phyloP scores from a whole-genome alignment of 2,888 invertebrate genomes.

The Lacanobia oleracea region DNA sequence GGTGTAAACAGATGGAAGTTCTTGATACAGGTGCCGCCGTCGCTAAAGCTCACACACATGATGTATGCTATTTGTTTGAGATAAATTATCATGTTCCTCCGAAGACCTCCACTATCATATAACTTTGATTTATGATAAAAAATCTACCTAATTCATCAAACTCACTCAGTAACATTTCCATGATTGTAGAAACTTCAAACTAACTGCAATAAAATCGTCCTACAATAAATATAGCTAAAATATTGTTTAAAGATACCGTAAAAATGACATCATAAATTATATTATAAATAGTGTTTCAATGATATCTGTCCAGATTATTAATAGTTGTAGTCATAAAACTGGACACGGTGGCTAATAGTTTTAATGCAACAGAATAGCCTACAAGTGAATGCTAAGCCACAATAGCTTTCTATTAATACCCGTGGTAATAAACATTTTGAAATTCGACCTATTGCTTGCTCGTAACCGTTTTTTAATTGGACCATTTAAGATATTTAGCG shows the following conservation, averaged over 20 bases:
- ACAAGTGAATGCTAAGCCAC: slow-evolving; percentile 54
- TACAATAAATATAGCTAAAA: slow-evolving; percentile 47
- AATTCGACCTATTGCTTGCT: slow-evolving; percentile 63
- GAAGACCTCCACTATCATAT: background rate
- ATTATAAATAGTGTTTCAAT: slow-evolving; percentile 56
- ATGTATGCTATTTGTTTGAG: slow-evolving; percentile 1
- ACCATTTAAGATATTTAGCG: slow-evolving; percentile 61
- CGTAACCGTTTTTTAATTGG: slow-evolving; percentile 63
- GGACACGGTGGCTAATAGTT: slow-evolving; percentile 55
- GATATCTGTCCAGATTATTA: slow-evolving; percentile 59
- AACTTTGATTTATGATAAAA: slow-evolving; percentile 25
- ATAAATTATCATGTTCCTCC: slow-evolving; percentile 8
- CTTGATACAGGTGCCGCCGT: slow-evolving; percentile 33
- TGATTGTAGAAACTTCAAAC: slow-evolving; percentile 41
- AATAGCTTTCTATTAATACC: slow-evolving; percentile 59
- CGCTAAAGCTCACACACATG: slow-evolving; percentile 35
- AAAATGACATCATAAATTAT: slow-evolving; percentile 60
- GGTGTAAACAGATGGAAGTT: slow-evolving; percentile 9
- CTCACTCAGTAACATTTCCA: slow-evolving; percentile 23
- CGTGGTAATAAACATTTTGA: slow-evolving; percentile 59
- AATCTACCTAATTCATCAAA: slow-evolving; percentile 14
- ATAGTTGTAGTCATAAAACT: slow-evolving; percentile 56
- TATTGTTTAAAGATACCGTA: slow-evolving; percentile 42
- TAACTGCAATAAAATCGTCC: slow-evolving; percentile 45
- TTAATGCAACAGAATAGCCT: slow-evolving; percentile 61